Evolutionary conservation across 23 tunicate genomes (phyloP), one percentile per base, ranked within the genome.

Genomic region (Oikopleura dioica): DNA sequence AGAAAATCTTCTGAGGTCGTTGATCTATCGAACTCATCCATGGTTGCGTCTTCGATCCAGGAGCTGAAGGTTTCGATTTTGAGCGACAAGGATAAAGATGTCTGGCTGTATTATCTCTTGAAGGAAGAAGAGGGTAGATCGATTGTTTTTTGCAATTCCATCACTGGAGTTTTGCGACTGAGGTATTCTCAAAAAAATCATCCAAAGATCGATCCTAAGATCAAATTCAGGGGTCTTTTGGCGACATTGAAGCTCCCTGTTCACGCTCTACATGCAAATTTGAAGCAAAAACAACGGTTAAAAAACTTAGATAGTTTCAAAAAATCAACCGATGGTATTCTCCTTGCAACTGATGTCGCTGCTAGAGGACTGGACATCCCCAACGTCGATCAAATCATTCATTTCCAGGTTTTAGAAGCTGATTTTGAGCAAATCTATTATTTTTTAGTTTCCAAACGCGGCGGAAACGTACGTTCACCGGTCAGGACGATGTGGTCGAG

Each of bases 321-420:
- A 37, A 81, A 75, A 24, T 67, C 79, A 23, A 38, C 69, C 0
- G 44, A 83, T 50, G 81, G 83, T 1, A 59, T 86, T 9, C 78
- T 94, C 82, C 80, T 94, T 35, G 99, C 99, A 59, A 94, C 95
- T 80, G 99, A 94, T 68, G 99, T 94, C 0, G 95, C 95, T 38
- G 99, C 99, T 35, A 81, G 99, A 83, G 96, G 96, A 30, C 77
- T 94, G 1, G 99, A 94, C 67, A 94, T 94, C 26, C 95, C 95
- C n/a, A 79, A 86, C 69, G 99, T 94, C 0, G 79, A 81, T 31
- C 88, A 83, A 51, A 92, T 94, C 35, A 78, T 94, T 69, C 99
- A 94, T 76, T 94, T 86, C 75, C 99, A 94, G 75, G 80, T 84
- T n/a, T n/a, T n/a, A n/a, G n/a, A n/a, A n/a, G n/a, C n/a, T n/a